Evolutionary conservation across 2,797 vertebrate genomes (phyloP), one percentile per base, ranked within the genome.

Genomic region (Propithecus perrieri): DNA sequence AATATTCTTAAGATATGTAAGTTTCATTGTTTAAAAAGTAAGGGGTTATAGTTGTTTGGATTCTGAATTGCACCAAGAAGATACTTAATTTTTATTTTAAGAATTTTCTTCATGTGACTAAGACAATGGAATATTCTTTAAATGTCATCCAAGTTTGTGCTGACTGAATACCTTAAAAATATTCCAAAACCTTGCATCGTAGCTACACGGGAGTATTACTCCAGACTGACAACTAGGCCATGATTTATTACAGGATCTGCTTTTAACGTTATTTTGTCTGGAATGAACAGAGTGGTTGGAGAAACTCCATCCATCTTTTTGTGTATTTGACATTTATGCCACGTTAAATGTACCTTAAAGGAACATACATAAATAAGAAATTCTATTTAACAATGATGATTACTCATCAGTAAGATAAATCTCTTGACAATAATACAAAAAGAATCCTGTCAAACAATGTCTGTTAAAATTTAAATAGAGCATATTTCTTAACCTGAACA

Each of bases 301-400:
- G 96, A 96, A 97, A 97, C 95, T 95, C 95, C 96, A 97, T 98
- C 96, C 90, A 96, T 98, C 97, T 97, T 96, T 95, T 94, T 97
- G 93, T 97, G 97, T 97, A 95, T 97, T 97, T 97, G 97, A 97
- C 95, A 90, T 94, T 85, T 96, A 67, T 80, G 84, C 75, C 84
- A 85, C 93, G 90, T 97, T 96, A 95, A 97, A 94, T 93, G 76
- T 91, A 95, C 88, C 81, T 97, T 96, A 94, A 94, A 93, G 91
- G 95, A 97, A 96, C 84, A 85, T 93, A 86, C 61, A 63, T 91
- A 87, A 97, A 96, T 95, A 91, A 96, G 93, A 96, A 94, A 92
- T 96, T 93, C 89, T 95, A 11, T 92, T 92, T 94, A 97, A 96
- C 86, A 91, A 26, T 94, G 69, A 95, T 95, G 91, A 97, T 96